Evolutionary conservation across 2,888 invertebrate species (phyloP), one percentile per base, ranked within the genome.

Genomic region (Luperina testacea): DNA sequence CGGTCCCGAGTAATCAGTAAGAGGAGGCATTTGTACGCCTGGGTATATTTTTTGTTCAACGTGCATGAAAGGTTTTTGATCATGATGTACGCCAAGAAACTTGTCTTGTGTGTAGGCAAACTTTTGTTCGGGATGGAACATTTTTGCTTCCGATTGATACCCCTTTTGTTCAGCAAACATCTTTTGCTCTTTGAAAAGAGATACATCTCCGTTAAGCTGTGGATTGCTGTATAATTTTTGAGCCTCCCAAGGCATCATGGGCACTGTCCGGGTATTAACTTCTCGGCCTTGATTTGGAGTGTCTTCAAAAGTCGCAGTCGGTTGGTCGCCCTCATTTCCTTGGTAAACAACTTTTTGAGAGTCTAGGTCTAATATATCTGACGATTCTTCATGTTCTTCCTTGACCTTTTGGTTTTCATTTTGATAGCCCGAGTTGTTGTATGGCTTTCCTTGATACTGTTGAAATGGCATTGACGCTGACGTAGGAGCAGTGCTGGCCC

Each of bases 341-440:
- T 97, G 97, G 90, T 98, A 98, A 2, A 99, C 98, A 85, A 99
- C 98, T 95, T 99, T 99, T 92, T 99, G 99, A 1, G 98, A 99
- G 93, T 99, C 99, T 82, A 99, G 96, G 93, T 99, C 99, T 77
- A 99, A 97, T 86, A 99, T 98, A 91, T 99, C 99, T 24, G 98
- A 98, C 71, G 98, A 98, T 80, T 98, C 97, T 90, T 98, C 98
- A 72, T 97, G 97, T 90, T 98, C 98, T 90, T 97, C 97, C 90
- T 98, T 98, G 1, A 97, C 89, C 84, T 97, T 97, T 5, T 93
- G 79, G 81, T 93, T 97, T 69, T 97, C 97, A 87, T 94, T 95
- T 88, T 96, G 96, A 89, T 96, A 97, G 77, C 94, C 94, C 2
- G 96, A 85, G 90, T 94, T 95, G 79, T 94, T 96, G 87, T 96